Base-by-base conservation (phyloP, 2,797 vertebrate genomes). In the Nothura maculosa region DNA sequence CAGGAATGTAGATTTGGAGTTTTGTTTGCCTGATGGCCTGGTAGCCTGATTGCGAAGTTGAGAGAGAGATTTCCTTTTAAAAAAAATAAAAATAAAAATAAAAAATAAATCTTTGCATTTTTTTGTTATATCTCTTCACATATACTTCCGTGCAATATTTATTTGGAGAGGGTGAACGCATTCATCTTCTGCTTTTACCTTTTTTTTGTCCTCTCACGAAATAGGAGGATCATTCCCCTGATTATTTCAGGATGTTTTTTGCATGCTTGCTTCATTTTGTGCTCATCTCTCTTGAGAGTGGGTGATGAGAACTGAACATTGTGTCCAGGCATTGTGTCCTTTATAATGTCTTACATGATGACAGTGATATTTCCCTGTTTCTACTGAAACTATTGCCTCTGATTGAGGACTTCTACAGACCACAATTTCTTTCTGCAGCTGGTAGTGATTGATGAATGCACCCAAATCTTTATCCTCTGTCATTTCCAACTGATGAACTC, bases 401-500 rank as follows among this genome's bases (percentile, higher is more conserved):
- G 58, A 77, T 6, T 77, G 28, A 93, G 12, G 21, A 14, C 20
- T 14, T 81, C 77, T 15, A 58, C 80, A 85, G 74, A 7, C 2
- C 10, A 73, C 13, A 43, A 52, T 48, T 77, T 5, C 10, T 7
- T 75, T 75, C 54, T 81, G 25, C 25, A 75, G 36, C 36, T 73
- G 25, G 13, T 78, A 34, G 58, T 73, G 50, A 87, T n/a, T 90
- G 67, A 84, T 73, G 25, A 43, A 84, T 81, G 9, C 13, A 84
- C 18, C 45, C 20, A 40, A 40, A 61, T 38, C 54, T 86, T 89
- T 79, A 76, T 38, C 34, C 25, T 79, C 63, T 88, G 74, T 62
- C 52, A 76, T 88, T 91, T 81, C 30, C 55, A 55, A 6, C 60
- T 81, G 74, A 92, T 79, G 55, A 92, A 86, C 52, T 91, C 55